Conservation (phyloP, 2,797 vertebrate genomes). For the Lutjanus campechanus region DNA sequence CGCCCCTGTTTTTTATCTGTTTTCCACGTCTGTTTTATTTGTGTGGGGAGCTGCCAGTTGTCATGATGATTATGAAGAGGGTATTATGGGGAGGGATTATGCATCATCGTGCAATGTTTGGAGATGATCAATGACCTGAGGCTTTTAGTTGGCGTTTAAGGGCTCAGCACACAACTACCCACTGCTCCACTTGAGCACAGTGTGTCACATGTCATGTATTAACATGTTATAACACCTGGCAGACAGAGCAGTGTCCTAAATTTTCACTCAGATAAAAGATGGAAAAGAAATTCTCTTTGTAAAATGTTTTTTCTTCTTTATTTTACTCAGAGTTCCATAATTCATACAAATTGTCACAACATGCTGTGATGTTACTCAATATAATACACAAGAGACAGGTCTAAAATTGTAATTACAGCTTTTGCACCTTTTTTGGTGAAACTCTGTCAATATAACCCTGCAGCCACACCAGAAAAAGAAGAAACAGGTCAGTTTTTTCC, state of each 20-base stretch:
- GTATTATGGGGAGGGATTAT: constrained; percentile 77
- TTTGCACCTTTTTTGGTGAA: background rate
- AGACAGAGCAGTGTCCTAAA: background rate
- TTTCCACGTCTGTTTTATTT: constrained; percentile 70
- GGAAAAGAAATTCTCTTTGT: background rate
- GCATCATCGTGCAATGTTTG: constrained; percentile 70
- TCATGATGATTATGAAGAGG: constrained; percentile 81
- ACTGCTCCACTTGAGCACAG: constrained; percentile 32
- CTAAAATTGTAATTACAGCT: background rate
- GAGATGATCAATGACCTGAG: constrained; percentile 79
- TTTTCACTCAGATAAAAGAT: background rate
- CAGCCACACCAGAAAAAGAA: no score
- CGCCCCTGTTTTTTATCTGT: constrained; percentile 62
- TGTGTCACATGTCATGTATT: constrained; percentile 9
- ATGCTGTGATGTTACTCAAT: background rate
- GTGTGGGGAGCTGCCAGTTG: constrained; percentile 69
- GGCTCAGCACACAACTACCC: constrained; percentile 40
- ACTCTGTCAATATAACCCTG: no score
- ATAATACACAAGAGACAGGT: background rate
- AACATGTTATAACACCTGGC: background rate
- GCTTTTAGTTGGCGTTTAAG: constrained; percentile 62
- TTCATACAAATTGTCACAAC: background rate
- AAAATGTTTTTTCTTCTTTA: background rate
- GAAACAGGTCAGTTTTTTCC: no score
- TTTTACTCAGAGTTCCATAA: background rate